Evolutionary conservation across 2,797 vertebrate species (phyloP).

Genomic region (Xenopus petersii): DNA sequence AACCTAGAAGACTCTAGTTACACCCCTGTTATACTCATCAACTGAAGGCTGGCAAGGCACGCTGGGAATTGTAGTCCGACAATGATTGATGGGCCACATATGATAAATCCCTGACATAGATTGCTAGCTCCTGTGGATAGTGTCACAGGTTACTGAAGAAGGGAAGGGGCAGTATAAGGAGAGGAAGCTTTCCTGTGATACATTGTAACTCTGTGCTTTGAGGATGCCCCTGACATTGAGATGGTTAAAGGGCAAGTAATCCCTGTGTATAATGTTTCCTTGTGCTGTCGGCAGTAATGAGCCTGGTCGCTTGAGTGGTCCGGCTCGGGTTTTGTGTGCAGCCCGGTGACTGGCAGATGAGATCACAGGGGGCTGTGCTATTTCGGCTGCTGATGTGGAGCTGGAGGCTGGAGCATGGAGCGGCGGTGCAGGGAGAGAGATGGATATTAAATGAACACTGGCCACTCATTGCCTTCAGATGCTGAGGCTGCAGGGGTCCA

Average conservation of each 20-base stretch:
- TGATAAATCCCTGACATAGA: too few species aligned
- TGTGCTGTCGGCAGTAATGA: not conserved
- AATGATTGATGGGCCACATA: too few species aligned
- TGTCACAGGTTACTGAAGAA: too few species aligned
- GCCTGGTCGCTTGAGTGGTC: not conserved
- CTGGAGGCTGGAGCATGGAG: conserved; percentile 5
- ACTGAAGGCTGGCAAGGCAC: too few species aligned
- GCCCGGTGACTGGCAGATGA: conserved; percentile 37
- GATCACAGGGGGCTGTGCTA: conserved; percentile 33
- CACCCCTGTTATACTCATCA: too few species aligned
- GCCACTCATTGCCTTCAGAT: conserved; percentile 1
- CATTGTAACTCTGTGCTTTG: not conserved
- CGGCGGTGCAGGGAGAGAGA: conserved; percentile 10
- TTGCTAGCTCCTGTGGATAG: too few species aligned
- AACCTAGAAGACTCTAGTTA: too few species aligned
- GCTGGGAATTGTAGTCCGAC: too few species aligned
- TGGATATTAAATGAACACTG: conserved; percentile 3
- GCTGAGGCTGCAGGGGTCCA: not conserved
- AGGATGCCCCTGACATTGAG: not conserved
- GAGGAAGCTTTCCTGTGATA: not conserved
- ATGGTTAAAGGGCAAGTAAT: not conserved
- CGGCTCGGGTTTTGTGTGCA: conserved; percentile 28
- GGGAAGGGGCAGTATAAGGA: too few species aligned
- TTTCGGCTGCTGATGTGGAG: conserved; percentile 28
- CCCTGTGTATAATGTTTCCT: not conserved